These are phyloP conservation scores for Hyaena hyaena DNA, from an alignment of 2,113 vertebrate species.

Conservation along the genomic window DNA sequence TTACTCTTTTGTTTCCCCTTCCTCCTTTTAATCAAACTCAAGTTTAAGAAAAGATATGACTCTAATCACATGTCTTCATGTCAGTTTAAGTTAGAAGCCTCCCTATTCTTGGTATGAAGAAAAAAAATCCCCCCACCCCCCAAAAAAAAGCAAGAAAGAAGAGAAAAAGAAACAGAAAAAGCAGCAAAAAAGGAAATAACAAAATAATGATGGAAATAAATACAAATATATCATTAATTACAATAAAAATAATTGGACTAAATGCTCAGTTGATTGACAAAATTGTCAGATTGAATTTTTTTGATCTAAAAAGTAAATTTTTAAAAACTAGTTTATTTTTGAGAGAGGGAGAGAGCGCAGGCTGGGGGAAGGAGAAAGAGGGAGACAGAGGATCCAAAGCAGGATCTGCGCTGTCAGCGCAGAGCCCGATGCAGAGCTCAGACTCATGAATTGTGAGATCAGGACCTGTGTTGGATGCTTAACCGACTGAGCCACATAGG, in stretches of 20 bases:
- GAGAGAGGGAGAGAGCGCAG: too few species aligned
- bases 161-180: conserved; percentile 11
- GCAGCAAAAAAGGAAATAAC: background rate
- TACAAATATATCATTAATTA: background rate
- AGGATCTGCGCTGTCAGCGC: too few species aligned
- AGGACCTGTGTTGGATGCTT: too few species aligned
- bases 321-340: too few species aligned
- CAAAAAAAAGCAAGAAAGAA: background rate
- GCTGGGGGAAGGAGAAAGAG: too few species aligned
- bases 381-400: too few species aligned
- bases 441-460: too few species aligned
- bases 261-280: background rate
- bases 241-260: background rate
- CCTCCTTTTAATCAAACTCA: background rate
- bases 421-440: too few species aligned
- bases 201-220: background rate
- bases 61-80: background rate
- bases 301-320: background rate
- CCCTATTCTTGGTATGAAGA: background rate
- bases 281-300: background rate
- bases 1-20: background rate
- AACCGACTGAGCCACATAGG: too few species aligned
- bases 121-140: background rate
- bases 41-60: background rate
- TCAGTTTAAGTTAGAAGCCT: background rate